phyloP scores from a whole-genome alignment of 2,888 invertebrate genomes.

The Heliconius aoede region DNA sequence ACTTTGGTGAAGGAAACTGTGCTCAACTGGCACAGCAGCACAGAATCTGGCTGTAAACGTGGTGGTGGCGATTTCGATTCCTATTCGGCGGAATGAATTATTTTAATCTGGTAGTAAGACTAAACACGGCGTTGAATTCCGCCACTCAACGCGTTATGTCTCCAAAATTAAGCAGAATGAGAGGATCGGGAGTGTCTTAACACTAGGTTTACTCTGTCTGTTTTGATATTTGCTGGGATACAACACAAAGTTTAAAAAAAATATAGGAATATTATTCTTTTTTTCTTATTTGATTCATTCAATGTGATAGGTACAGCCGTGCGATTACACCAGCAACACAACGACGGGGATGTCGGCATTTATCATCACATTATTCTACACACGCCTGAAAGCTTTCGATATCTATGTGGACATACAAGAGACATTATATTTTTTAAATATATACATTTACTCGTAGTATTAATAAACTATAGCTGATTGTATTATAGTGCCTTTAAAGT shows the following conservation, averaged over 20 bases:
- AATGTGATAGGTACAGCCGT: background rate
- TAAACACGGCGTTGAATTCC: background rate
- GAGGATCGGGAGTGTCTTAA: background rate
- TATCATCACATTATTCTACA: background rate
- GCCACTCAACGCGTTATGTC: no score
- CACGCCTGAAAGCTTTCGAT: constrained; percentile 3
- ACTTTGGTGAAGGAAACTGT: no score
- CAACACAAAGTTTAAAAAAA: no score
- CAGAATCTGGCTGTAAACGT: no score
- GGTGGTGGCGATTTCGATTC: background rate
- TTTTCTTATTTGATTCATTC: no score
- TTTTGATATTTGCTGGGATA: background rate
- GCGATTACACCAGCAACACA: background rate
- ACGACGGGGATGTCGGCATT: background rate
- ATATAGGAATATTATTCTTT: no score
- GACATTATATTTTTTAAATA: constrained; percentile 21
- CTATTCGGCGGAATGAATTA: background rate
- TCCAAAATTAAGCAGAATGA: background rate
- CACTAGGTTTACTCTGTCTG: background rate
- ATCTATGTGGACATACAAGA: background rate
- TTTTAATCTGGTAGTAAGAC: background rate
- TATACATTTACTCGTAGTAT: background rate
- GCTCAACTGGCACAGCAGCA: no score
- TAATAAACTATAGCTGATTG: background rate
- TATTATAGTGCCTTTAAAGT: constrained; percentile 20